Percentiles rank a stretch among this genome's conserved stretches.
These are phyloP conservation scores for Acanthosepion esculentum DNA, from an alignment of 2,888 invertebrate species.

Conservation along the genomic window DNA sequence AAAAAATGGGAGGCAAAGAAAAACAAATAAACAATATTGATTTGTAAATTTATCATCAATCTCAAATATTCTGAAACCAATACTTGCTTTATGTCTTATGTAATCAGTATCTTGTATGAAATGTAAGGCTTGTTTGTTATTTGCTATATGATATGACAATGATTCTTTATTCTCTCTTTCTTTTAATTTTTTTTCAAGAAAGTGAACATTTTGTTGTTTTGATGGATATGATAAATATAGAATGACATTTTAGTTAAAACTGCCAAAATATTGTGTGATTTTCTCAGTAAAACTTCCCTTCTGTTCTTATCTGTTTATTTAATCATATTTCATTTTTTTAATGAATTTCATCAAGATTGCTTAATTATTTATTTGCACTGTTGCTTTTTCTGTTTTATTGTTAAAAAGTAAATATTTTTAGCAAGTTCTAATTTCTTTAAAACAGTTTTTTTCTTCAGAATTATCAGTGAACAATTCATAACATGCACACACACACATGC, in stretches of 20 bases:
- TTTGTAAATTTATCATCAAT: conserved; percentile 44
- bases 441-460: background rate
- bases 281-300: background rate
- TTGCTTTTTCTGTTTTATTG: background rate
- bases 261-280: background rate
- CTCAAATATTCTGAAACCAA: conserved; percentile 46
- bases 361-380: background rate
- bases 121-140: background rate
- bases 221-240: background rate
- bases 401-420: background rate
- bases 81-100: conserved; percentile 44
- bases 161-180: background rate
- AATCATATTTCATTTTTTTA: background rate
- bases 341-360: background rate
- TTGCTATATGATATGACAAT: conserved; percentile 33
- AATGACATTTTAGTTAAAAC: background rate
- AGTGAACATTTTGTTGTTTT: conserved; percentile 16
- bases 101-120: conserved; percentile 40
- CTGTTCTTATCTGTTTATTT: background rate
- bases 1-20: background rate
- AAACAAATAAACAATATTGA: background rate
- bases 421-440: background rate
- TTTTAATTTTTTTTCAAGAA: background rate
- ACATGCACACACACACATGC: too few species aligned
- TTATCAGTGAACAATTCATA: background rate